Evolutionary conservation across 2,888 invertebrate species (phyloP), one percentile per base, ranked within the genome.

Genomic region (Aleiodes leptofemur): DNA sequence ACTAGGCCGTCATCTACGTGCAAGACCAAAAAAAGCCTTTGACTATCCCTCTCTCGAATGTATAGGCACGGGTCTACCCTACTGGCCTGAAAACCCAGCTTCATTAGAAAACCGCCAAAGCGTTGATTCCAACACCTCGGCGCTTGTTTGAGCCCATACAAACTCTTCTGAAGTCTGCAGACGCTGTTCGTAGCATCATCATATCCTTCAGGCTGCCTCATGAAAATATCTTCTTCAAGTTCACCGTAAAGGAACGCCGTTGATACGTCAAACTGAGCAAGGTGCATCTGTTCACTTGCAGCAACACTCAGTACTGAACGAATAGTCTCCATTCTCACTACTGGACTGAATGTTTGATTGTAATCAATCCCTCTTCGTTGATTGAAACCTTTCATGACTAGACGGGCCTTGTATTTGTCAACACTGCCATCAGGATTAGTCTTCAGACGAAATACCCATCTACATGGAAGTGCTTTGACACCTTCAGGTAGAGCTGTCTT

Each of bases 131-230:
- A 87, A 38, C 79, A 81, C 59, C 86, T 74, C 5, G 83, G 79
- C 6, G 83, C 80, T 69, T 86, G 85, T 66, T 84, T 85, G 0
- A 86, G 74, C 11, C 85, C 85, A 77, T 87, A 86, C 31, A 86
- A 64, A 9, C 82, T 80, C 53, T 80, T 82, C 7, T 78, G 73
- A 1, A 86, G 69, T 29, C 78, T 78, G 59, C 83, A 86, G 7
- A 84, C 83, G 34, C 13, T 13, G n/a, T 69, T 69, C 11, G 48
- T 73, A 9, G 56, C 69, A 14, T 76, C 53, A 11, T 69, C 76
- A 13, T 56, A 76, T 7, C 64, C 53, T 31, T 69, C 56, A 4
- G 70, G 73, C 11, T 69, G 8, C 29, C 61, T 61, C 73, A 76
- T 76, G n/a, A 73, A 69, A 2, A 76, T 61, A 5, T 61, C 51